These are phyloP conservation scores for Eumeta japonica DNA, from an alignment of 1,140 invertebrate species.

Conservation along the genomic window DNA sequence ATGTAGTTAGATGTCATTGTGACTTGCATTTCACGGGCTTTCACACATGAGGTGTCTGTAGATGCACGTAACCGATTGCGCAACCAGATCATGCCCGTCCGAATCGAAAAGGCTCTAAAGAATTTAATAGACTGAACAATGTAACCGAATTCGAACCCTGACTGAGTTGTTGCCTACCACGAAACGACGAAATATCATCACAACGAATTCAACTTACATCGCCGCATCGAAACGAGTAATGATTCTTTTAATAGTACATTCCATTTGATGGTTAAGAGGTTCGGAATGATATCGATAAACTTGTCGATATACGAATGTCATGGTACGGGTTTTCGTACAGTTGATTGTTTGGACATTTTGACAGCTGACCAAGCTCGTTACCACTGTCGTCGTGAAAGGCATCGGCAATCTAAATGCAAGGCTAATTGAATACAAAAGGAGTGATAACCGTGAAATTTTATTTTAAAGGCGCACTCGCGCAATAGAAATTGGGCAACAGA, in stretches of 20 bases:
- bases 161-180: conserved; percentile 6
- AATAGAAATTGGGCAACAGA: conserved; percentile 25
- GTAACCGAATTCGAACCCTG: conserved; percentile 26
- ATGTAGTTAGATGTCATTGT: no score
- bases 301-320: no score
- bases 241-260: no score
- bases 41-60: no score
- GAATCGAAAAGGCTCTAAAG: conserved; percentile 46
- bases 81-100: conserved; percentile 39
- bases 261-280: no score
- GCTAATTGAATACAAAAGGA: conserved; percentile 57
- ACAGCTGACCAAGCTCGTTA: conserved; percentile 55
- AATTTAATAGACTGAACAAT: conserved; percentile 53
- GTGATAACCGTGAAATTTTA: conserved; percentile 40
- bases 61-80: conserved; percentile 36
- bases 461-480: conserved; percentile 26
- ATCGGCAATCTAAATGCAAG: conserved; percentile 50
- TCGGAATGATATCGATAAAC: no score
- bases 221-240: no score
- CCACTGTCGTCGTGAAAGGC: conserved; percentile 52
- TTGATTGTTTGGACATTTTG: conserved; percentile 56
- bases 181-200: conserved; percentile 8
- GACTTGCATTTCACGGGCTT: no score
- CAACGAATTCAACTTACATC: conserved; percentile 4
- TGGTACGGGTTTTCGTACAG: conserved; percentile 18